phyloP scores from a whole-genome alignment of 2,113 vertebrate genomes.

The Ceyx margarethae region DNA sequence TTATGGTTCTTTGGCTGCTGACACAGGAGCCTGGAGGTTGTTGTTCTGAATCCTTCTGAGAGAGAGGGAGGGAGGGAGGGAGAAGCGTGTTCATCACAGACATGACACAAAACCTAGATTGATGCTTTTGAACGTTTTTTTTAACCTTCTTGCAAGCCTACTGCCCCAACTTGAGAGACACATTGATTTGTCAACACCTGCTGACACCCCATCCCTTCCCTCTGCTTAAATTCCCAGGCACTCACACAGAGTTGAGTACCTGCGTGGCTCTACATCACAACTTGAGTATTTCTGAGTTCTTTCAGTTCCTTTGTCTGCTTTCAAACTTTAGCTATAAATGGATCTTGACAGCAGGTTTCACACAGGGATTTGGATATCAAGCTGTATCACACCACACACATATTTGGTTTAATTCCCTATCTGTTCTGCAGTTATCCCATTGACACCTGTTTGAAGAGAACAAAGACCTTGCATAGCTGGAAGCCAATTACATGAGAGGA shows the following conservation, averaged over 20 bases:
- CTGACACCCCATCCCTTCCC: accelerated
- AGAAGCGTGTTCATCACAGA: neutral
- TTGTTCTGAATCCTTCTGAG: neutral
- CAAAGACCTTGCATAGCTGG: neutral
- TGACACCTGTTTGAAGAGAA: neutral
- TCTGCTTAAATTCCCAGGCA: neutral
- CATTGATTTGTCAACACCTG: accelerated
- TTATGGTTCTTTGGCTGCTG: neutral
- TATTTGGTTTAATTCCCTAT: neutral
- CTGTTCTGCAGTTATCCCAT: neutral
- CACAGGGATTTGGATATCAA: neutral
- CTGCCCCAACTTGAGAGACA: neutral
- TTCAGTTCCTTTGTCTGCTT: neutral
- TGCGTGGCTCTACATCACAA: neutral
- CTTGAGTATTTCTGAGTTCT: neutral
- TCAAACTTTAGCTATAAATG: neutral
- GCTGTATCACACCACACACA: neutral
- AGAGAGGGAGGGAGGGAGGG: too few species aligned
- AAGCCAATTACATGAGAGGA: neutral
- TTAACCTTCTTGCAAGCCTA: neutral
- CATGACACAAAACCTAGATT: neutral
- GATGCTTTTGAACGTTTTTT: neutral
- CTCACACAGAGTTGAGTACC: accelerated
- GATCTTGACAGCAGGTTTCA: neutral
- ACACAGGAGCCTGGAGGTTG: neutral